A percentile compares a stretch with the other conserved stretches of the same genome.
Evolutionary conservation across 2,888 invertebrate genomes (phyloP).

Genomic region (Hetaerina titia): DNA sequence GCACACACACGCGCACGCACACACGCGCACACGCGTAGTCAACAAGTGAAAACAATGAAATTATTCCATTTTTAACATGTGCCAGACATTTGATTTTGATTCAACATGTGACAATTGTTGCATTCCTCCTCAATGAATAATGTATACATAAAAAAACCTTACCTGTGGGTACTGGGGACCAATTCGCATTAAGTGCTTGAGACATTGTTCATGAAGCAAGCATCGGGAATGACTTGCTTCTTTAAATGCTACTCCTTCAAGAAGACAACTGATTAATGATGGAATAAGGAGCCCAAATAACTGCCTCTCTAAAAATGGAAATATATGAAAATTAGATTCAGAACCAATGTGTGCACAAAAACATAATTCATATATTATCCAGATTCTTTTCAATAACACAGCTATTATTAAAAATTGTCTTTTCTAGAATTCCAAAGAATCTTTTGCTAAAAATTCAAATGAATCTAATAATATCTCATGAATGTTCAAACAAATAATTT

Average conservation of each 20-base stretch:
- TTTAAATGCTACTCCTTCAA: slow-evolving; percentile 83
- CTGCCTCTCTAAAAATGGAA: slow-evolving; percentile 86
- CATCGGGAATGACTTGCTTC: slow-evolving; percentile 82
- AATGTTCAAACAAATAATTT: slow-evolving; percentile 22
- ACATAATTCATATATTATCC: slow-evolving; percentile 70
- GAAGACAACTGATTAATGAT: slow-evolving; percentile 90
- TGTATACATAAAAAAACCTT: slow-evolving; percentile 69
- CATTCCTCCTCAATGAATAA: too few species aligned
- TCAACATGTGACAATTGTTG: too few species aligned
- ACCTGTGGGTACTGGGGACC: slow-evolving; percentile 95
- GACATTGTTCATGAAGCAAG: slow-evolving; percentile 91
- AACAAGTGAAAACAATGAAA: too few species aligned
- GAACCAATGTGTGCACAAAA: slow-evolving; percentile 51
- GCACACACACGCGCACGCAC: too few species aligned
- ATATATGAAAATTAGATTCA: slow-evolving; percentile 60
- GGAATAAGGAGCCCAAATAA: slow-evolving; percentile 94
- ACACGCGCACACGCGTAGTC: too few species aligned
- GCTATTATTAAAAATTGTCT: background rate
- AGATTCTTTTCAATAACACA: background rate
- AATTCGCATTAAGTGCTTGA: slow-evolving; percentile 93
- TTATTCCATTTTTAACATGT: too few species aligned
- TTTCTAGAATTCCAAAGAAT: background rate
- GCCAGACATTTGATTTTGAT: too few species aligned
- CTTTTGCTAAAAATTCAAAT: background rate
- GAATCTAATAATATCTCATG: background rate